Evolutionary conservation across 2,113 vertebrate species (phyloP).

Genomic region (Cacatua alba): DNA sequence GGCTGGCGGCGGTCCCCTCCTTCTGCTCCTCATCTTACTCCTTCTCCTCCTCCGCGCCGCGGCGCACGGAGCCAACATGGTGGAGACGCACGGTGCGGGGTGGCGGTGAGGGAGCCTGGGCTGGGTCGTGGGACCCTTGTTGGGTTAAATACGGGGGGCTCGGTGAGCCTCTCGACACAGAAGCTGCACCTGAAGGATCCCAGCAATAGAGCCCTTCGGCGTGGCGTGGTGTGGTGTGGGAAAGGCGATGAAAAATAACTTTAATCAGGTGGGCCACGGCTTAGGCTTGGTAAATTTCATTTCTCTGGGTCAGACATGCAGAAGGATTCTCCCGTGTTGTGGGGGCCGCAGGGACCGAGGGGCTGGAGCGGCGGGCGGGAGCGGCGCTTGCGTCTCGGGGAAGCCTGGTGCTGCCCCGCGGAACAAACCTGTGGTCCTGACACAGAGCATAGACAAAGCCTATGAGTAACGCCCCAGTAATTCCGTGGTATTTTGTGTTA

Average conservation of each 20-base stretch:
- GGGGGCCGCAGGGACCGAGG: background rate
- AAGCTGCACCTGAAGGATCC: background rate
- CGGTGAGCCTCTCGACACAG: background rate
- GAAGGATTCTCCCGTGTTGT: background rate
- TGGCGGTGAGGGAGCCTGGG: background rate
- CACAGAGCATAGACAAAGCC: background rate
- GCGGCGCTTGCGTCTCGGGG: background rate
- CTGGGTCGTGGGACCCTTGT: background rate
- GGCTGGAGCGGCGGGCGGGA: background rate
- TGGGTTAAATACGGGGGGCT: background rate
- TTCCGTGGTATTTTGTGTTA: background rate
- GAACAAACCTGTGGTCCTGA: background rate
- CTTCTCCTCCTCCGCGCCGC: background rate
- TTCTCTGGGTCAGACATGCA: background rate
- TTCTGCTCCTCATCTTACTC: background rate
- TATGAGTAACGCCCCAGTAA: background rate
- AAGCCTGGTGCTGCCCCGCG: rapidly evolving
- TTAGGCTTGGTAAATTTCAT: background rate
- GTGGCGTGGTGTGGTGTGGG: background rate
- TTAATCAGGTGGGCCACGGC: background rate
- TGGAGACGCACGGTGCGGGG: background rate
- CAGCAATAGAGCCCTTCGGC: background rate
- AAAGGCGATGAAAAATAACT: background rate
- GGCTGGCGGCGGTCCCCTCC: background rate
- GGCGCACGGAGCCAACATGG: background rate